These are phyloP conservation scores for Corvus hawaiiensis DNA, from an alignment of 2,113 vertebrate species.

Conservation along the genomic window DNA sequence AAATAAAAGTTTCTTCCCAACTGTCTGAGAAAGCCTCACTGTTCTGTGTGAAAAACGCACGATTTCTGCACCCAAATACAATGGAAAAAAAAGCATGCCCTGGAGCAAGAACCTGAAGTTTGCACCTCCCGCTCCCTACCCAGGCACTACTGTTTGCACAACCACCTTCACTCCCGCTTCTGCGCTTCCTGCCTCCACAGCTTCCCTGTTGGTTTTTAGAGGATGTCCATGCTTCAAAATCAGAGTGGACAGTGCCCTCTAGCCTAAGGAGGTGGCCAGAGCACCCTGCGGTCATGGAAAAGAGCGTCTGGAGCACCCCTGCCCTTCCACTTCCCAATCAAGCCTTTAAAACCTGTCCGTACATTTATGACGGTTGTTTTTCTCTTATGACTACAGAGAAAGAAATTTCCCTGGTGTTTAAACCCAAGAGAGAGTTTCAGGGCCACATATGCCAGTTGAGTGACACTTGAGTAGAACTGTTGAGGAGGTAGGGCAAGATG, in stretches of 20 bases:
- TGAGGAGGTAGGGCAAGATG: not conserved
- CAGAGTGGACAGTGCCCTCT: slow-evolving; percentile 55
- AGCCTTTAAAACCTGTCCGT: not conserved
- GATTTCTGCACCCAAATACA: not conserved
- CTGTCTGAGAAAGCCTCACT: not conserved
- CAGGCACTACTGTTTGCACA: not conserved
- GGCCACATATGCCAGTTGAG: not conserved
- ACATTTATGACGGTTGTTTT: not conserved
- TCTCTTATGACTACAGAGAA: not conserved
- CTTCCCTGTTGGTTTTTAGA: not conserved
- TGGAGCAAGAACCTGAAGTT: not conserved
- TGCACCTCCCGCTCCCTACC: not conserved
- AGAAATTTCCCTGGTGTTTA: not conserved
- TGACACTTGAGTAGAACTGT: not conserved
- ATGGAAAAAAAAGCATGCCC: not conserved
- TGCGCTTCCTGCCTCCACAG: not conserved
- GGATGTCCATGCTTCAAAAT: not conserved
- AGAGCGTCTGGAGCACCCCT: no score
- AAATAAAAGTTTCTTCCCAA: not conserved
- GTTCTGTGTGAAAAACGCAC: not conserved
- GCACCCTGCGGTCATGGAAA: not conserved
- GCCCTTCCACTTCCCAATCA: not conserved
- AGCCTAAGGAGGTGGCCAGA: not conserved
- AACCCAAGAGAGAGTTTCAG: not conserved
- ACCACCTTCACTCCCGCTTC: not conserved